Conservation (phyloP, 2,113 vertebrate species). For the Odocoileus hemionus region DNA sequence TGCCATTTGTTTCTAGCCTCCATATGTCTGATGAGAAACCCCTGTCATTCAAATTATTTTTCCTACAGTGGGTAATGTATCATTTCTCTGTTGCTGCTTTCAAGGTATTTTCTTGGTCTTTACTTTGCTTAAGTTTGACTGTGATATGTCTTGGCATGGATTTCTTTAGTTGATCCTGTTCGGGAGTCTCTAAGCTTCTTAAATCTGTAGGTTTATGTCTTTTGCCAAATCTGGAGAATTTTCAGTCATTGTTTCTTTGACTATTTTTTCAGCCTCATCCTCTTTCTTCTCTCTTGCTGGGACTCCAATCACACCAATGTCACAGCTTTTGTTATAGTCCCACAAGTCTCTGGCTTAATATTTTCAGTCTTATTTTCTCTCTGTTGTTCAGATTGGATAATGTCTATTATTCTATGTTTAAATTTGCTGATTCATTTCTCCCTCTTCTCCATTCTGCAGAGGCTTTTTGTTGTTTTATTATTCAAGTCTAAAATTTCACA, state of each 20-base stretch:
- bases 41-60: not conserved
- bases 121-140: not conserved
- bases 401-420: constrained; percentile 2
- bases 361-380: not conserved
- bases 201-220: not conserved
- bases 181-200: not conserved
- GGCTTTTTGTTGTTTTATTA: not conserved
- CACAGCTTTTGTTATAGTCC: not conserved
- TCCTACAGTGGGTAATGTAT: not conserved
- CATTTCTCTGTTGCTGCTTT: constrained; percentile 7
- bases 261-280: not conserved
- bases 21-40: constrained; percentile 33
- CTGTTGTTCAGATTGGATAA: not conserved
- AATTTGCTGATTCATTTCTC: not conserved
- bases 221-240: not conserved
- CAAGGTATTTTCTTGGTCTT: constrained; percentile 11
- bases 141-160: not conserved
- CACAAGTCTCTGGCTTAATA: not conserved
- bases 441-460: not conserved
- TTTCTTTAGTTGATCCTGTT: not conserved
- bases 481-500: constrained; percentile 1
- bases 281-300: not conserved
- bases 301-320: not conserved
- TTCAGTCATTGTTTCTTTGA: not conserved
- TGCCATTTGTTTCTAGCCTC: not conserved